Evolutionary conservation across 2,888 invertebrate species (phyloP).

Genomic region (Microdon myrmicae): DNA sequence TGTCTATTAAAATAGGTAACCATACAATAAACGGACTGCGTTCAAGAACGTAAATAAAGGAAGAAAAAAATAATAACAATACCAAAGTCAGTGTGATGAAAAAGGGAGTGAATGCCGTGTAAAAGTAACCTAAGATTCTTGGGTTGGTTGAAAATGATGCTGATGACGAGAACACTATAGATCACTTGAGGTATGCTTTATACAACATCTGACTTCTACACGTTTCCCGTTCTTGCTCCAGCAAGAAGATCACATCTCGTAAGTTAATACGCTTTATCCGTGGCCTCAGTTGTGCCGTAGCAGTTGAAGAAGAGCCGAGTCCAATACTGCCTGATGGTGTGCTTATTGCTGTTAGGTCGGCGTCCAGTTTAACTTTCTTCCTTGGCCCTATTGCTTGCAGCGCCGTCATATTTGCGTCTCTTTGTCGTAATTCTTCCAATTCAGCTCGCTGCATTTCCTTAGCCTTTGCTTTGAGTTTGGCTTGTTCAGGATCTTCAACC

Average conservation of each 20-base stretch:
- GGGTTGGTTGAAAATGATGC: conserved; percentile 47
- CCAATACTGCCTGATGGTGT: conserved; percentile 58
- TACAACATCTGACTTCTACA: conserved; percentile 81
- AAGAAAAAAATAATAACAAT: not conserved
- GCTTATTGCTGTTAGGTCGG: conserved; percentile 68
- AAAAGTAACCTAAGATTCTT: conserved; percentile 55
- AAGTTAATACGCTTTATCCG: conserved; percentile 94
- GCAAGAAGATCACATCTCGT: conserved; percentile 89
- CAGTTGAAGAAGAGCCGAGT: conserved; percentile 67
- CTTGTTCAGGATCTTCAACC: conserved; percentile 97
- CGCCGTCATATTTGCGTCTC: conserved; percentile 95
- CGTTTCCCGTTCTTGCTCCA: conserved; percentile 91
- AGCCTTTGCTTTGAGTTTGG: conserved; percentile 92
- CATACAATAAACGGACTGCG: too few species aligned
- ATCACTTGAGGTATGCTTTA: conserved; percentile 87
- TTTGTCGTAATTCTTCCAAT: conserved; percentile 91
- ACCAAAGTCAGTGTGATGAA: conserved; percentile 50
- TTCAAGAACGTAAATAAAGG: too few species aligned
- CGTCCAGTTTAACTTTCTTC: conserved; percentile 88
- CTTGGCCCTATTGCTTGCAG: conserved; percentile 95
- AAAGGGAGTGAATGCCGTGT: conserved; percentile 50
- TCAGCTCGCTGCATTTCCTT: conserved; percentile 96
- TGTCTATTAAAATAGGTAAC: not conserved
- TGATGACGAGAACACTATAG: conserved; percentile 55
- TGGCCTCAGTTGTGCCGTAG: conserved; percentile 81